Conservation (phyloP, 2,797 vertebrate genomes). For the Poeciliopsis gracilis region DNA sequence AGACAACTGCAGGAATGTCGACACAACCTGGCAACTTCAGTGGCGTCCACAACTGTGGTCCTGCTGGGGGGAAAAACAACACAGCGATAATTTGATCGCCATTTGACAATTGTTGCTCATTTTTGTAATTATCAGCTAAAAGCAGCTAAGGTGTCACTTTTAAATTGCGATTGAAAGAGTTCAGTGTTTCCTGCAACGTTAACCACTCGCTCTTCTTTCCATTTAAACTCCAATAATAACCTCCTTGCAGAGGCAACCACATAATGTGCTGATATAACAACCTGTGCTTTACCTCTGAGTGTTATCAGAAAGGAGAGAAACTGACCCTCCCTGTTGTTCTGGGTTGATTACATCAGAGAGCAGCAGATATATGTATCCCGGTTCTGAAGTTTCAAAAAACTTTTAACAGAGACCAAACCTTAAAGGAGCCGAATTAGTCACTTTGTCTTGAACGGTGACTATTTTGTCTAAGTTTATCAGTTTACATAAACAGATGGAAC, state of each 20-base stretch:
- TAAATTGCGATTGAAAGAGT: constrained; percentile 20
- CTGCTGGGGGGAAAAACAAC: constrained; percentile 34
- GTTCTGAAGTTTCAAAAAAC: constrained; percentile 23
- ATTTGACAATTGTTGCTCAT: background rate
- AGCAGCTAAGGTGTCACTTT: background rate
- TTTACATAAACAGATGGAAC: background rate
- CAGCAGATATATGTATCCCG: constrained; percentile 25
- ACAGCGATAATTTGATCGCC: background rate
- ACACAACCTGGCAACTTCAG: constrained; percentile 41
- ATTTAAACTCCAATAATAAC: constrained; percentile 28
- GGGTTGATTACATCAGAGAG: constrained; percentile 54
- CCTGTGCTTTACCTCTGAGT: constrained; percentile 25
- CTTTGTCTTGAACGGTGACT: constrained; percentile 26
- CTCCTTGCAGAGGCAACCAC: background rate
- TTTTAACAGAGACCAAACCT: constrained; percentile 2
- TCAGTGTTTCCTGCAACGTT: constrained; percentile 37
- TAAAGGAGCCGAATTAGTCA: background rate
- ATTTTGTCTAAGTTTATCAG: constrained; percentile 6
- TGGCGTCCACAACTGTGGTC: constrained; percentile 35
- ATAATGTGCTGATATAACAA: background rate
- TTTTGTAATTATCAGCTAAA: background rate
- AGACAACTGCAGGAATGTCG: constrained; percentile 23
- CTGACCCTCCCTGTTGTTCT: constrained; percentile 41
- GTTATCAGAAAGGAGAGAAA: constrained; percentile 42
- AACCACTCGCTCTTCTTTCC: constrained; percentile 1